Base-by-base conservation (phyloP, 2,888 invertebrate species). In the Cerceris rybyensis region DNA sequence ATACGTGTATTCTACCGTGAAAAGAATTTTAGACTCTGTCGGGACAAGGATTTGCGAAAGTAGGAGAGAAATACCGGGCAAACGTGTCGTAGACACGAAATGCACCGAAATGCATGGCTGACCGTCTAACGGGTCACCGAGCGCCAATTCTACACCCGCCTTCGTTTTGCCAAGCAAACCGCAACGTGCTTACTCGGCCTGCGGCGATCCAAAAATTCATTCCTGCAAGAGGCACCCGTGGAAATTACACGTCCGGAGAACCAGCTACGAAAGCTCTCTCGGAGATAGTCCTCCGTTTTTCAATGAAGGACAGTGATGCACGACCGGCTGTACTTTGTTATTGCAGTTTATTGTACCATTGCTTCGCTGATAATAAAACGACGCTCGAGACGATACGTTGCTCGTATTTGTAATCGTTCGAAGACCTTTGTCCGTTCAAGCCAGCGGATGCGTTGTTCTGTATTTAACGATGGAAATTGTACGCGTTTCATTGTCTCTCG, bases 51-150 rank as follows among this genome's bases (percentile, higher is more conserved):
- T 11, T 46, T 46, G 11, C 11, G 46, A 46, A 11, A 7, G 52
- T 13, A 52, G n/a, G 52, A 52, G n/a, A 52, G n/a, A 7, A 9
- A 52, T 11, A 46, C 1, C 52, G 46, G 52, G 14, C 14, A 46
- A 11, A 9, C 17, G 28, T 55, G 7, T 55, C 13, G 11, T 28
- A 7, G 11, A 41, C 46, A 14, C 42, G 39, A 63, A 54, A 71
- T 71, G 66, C 54, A 43, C 65, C 16, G 41, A 43, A 63, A 43
- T 58, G 58, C 55, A 68, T 63, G 52, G 46, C 69, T 68, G 64
- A 74, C 74, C 69, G 69, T 59, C 74, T 46, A 74, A 69, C 69
- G 74, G 74, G 74, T 74, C 74, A 64, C 50, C 46, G 74, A 59
- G 64, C 63, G 50, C 69, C 64, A 74, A 74, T 69, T 64, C 58